Conservation (phyloP, 2,888 invertebrate genomes). For the Diadegma fenestrale region DNA sequence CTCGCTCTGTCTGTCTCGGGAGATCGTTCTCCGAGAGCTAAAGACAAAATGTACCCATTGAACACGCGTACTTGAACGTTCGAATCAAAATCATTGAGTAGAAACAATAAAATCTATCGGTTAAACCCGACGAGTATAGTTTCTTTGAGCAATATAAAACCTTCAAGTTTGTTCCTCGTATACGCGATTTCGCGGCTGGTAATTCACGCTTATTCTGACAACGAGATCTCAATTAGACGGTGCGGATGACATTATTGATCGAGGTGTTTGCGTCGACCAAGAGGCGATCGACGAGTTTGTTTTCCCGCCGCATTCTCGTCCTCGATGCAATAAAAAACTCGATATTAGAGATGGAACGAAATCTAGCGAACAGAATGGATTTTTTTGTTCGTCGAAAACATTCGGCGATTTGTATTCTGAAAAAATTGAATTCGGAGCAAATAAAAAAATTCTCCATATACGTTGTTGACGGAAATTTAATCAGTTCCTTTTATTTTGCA, state of each 20-base stretch:
- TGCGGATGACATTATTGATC: not conserved
- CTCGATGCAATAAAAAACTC: not conserved
- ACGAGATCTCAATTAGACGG: constrained; percentile 56
- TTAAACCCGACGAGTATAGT: constrained; percentile 9
- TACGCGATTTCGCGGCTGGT: constrained; percentile 30
- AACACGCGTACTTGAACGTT: constrained; percentile 18
- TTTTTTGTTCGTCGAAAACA: not conserved
- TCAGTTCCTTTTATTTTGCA: constrained; percentile 26
- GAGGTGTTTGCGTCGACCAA: not conserved
- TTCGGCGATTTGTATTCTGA: too few relatives aligned
- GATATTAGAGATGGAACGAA: too few relatives aligned
- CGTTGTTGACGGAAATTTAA: not conserved
- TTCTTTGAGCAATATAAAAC: constrained; percentile 11
- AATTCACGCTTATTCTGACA: constrained; percentile 52
- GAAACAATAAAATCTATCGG: constrained; percentile 40
- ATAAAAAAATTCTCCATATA: not conserved
- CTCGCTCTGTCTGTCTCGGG: not conserved
- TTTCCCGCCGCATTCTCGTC: not conserved
- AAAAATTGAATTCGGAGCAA: too few relatives aligned
- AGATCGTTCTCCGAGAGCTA: constrained; percentile 19
- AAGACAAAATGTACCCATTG: constrained; percentile 6
- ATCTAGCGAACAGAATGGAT: not conserved
- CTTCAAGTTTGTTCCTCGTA: constrained; percentile 24
- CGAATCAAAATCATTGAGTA: constrained; percentile 48
- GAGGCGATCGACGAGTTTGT: constrained; percentile 6